Evolutionary conservation across 1,140 invertebrate species (phyloP), one percentile per base, ranked within the genome.

Genomic region (Xylocopa sonorina): DNA sequence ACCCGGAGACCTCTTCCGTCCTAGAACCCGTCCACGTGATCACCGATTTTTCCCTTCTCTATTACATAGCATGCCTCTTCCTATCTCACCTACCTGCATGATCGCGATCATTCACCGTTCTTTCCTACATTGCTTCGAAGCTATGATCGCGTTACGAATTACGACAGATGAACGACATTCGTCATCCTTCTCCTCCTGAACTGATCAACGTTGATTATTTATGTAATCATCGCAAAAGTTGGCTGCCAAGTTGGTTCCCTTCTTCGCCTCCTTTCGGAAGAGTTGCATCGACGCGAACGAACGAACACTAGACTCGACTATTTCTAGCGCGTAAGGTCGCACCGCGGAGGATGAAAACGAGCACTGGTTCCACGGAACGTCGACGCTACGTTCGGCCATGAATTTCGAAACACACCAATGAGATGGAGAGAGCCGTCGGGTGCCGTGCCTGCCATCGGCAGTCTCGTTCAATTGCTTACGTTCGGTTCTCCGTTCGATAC

Each of bases 221-320:
- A 79, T n/a, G n/a, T 79, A 79, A 73, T 79, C 69, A 3, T 5
- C 38, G 46, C 68, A 41, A 73, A 73, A 69, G 38, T 79, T 79
- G 77, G 69, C 74, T n/a, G 29, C 68, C 21, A 6, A n/a, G n/a
- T n/a, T n/a, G n/a, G n/a, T n/a, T 58, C 41, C 48, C 53, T 62
- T 51, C 43, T 58, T 43, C 43, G 46, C n/a, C 53, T 68, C 41
- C n/a, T 72, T 60, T 72, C 60, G 38, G 24, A 32, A 68, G 27
- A 62, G 46, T 43, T 38, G 48, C 41, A 27, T 48, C 48, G 38
- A 78, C n/a, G n/a, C n/a, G n/a, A n/a, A n/a, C n/a, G n/a, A n/a
- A n/a, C 41, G 21, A 71, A 34, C 27, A 41, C 43, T 72, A 34
- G 24, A 32, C 38, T 72, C 53, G 27, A 46, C 41, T 72, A 72